These are phyloP conservation scores for Clanis bilineata DNA, from an alignment of 2,888 invertebrate species.

Conservation along the genomic window DNA sequence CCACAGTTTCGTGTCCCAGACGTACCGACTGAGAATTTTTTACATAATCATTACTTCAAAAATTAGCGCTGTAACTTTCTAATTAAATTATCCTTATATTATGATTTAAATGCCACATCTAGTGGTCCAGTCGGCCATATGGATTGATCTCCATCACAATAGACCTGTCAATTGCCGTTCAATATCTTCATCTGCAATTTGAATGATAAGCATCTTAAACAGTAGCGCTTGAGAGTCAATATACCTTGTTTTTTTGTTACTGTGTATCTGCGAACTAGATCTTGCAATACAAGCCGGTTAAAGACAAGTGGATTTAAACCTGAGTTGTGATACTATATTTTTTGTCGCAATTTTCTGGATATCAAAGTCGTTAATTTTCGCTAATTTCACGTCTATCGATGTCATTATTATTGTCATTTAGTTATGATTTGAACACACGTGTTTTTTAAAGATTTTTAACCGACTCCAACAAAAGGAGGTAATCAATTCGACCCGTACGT, in stretches of 20 bases:
- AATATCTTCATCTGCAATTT: slow-evolving; percentile 9
- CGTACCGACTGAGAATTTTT: background rate
- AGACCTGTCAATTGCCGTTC: background rate
- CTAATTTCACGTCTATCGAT: too few species aligned
- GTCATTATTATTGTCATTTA: too few species aligned
- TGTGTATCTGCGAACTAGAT: background rate
- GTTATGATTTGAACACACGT: too few species aligned
- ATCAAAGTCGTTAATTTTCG: too few species aligned
- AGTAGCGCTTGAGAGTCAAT: background rate
- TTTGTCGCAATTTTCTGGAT: too few species aligned
- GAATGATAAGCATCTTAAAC: slow-evolving; percentile 9
- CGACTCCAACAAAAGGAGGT: too few species aligned
- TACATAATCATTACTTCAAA: background rate
- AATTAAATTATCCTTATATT: background rate
- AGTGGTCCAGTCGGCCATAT: background rate
- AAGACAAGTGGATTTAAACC: too few species aligned
- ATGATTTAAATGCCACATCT: slow-evolving; percentile 1
- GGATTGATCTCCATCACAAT: background rate
- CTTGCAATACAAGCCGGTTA: too few species aligned
- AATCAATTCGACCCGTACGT: too few species aligned
- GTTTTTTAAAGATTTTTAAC: too few species aligned
- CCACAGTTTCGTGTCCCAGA: too few species aligned
- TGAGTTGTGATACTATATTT: too few species aligned
- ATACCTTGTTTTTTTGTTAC: background rate
- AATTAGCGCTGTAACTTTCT: background rate